These are phyloP conservation scores for Channa striata DNA, from an alignment of 2,797 vertebrate genomes.

Conservation along the genomic window DNA sequence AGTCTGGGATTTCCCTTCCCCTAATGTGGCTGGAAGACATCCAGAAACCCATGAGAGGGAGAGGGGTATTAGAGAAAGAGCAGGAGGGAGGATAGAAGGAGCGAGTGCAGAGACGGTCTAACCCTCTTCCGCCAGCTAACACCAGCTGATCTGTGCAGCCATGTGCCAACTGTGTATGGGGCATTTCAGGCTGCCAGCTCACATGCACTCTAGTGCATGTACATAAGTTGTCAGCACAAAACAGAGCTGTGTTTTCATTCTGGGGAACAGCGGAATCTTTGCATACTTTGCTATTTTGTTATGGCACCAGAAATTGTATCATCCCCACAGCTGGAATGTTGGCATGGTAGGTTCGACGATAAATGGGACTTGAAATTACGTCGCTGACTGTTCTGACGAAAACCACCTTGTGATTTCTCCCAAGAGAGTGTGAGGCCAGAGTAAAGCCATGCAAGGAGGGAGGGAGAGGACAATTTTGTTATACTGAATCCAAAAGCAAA, in stretches of 20 bases:
- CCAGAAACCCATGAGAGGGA: slow-evolving; percentile 82
- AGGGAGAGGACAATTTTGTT: slow-evolving; percentile 92
- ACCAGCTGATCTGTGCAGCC: slow-evolving; percentile 76
- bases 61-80: slow-evolving; percentile 60
- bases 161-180: slow-evolving; percentile 72
- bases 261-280: slow-evolving; percentile 28
- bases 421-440: slow-evolving; percentile 84
- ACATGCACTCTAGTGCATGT: slow-evolving; percentile 48
- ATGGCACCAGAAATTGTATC: background rate
- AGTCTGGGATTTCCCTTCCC: slow-evolving; percentile 92
- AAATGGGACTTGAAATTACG: slow-evolving; percentile 55
- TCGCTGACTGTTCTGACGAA: slow-evolving; percentile 47
- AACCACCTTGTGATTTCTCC: slow-evolving; percentile 80
- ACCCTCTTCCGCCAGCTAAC: slow-evolving; percentile 76
- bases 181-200: slow-evolving; percentile 69
- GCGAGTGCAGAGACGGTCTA: slow-evolving; percentile 74
- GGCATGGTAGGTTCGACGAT: slow-evolving; percentile 21
- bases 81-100: slow-evolving; percentile 60
- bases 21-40: slow-evolving; percentile 89
- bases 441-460: slow-evolving; percentile 47
- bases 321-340: slow-evolving; percentile 23
- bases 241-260: slow-evolving; percentile 37
- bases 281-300: slow-evolving; percentile 41
- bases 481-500: slow-evolving; percentile 95
- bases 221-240: slow-evolving; percentile 42